Base-by-base conservation (phyloP, 2,888 invertebrate genomes). In the Belgica antarctica region DNA sequence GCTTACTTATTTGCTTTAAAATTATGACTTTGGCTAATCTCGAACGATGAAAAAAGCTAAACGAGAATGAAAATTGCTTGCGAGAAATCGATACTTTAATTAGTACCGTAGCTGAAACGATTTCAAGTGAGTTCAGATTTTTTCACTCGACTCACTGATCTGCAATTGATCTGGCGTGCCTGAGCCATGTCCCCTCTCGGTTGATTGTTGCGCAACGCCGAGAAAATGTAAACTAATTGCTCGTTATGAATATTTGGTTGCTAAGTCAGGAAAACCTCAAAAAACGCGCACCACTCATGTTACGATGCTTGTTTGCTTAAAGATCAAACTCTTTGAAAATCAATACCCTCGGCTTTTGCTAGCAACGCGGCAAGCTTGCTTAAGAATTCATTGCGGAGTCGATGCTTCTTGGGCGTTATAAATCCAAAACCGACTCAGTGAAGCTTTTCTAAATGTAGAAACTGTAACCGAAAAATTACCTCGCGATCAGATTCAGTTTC, bases 181-280 rank as follows among this genome's bases (percentile, higher is more conserved):
- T 52, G 19, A 2, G 52, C 17, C 24, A 17, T 15, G 24, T 22
- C 19, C 24, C n/a, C n/a, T n/a, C 24, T 52, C 52, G 5, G 24
- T 12, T 15, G n/a, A 27, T 22, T 27, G 22, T 59, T 59, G 7
- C 25, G 12, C 27, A 52, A 52, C 19, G 2, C 12, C 12, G n/a
- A 7, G 15, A 46, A 46, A 52, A 17, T 52, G 52, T 19, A 52
- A 52, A 52, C 19, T 52, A 59, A 59, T 59, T 59, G 59, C 25
- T 27, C 25, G 59, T 4, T 52, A 52, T 36, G n/a, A n/a, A n/a
- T n/a, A n/a, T n/a, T n/a, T n/a, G n/a, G n/a, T n/a, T n/a, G n/a
- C n/a, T n/a, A n/a, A n/a, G n/a, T 31, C 34, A 4, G 17, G 22
- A 52, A 52, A 52, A 17, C 52, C 52, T 52, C 52, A 52, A 52